phyloP scores from a whole-genome alignment of 2,888 invertebrate species.

The Athalia cordata region DNA sequence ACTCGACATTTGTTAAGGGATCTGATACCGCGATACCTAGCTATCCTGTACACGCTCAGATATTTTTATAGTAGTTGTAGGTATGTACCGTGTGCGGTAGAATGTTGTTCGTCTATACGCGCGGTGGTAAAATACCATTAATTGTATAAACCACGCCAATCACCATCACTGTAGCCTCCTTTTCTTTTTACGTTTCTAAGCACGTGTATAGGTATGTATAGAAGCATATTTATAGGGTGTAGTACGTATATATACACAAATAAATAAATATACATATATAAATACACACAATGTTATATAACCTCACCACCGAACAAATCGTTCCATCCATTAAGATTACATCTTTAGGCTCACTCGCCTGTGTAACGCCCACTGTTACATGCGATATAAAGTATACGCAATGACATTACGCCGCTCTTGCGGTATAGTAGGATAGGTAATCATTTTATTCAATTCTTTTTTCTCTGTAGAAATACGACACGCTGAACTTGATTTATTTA shows the following conservation, averaged over 20 bases:
- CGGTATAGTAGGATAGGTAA: too few relatives aligned
- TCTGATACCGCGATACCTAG: slow-evolving; percentile 42
- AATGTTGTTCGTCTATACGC: neutral
- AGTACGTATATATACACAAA: neutral
- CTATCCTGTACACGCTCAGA: neutral
- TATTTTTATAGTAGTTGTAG: neutral
- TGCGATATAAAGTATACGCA: too few relatives aligned
- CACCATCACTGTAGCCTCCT: slow-evolving; percentile 33
- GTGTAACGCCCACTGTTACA: too few relatives aligned
- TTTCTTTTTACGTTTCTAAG: slow-evolving; percentile 11
- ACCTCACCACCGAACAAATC: slow-evolving; percentile 37
- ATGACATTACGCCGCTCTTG: too few relatives aligned
- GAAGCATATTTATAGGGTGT: too few relatives aligned
- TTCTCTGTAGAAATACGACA: too few relatives aligned
- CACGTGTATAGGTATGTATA: neutral
- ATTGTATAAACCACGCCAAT: slow-evolving; percentile 44
- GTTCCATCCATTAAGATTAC: slow-evolving; percentile 43
- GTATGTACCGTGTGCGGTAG: neutral
- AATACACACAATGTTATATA: neutral
- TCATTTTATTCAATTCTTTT: too few relatives aligned
- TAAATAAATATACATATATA: too few relatives aligned
- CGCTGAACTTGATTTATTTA: too few relatives aligned
- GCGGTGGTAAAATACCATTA: slow-evolving; percentile 37
- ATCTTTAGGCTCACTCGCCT: slow-evolving; percentile 34
- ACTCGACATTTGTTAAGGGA: slow-evolving; percentile 54